A percentile compares a stretch with the other conserved stretches of the same genome.
Conservation (phyloP, 2,888 invertebrate species). For the Scaptodrosophila latifasciaeformis region DNA sequence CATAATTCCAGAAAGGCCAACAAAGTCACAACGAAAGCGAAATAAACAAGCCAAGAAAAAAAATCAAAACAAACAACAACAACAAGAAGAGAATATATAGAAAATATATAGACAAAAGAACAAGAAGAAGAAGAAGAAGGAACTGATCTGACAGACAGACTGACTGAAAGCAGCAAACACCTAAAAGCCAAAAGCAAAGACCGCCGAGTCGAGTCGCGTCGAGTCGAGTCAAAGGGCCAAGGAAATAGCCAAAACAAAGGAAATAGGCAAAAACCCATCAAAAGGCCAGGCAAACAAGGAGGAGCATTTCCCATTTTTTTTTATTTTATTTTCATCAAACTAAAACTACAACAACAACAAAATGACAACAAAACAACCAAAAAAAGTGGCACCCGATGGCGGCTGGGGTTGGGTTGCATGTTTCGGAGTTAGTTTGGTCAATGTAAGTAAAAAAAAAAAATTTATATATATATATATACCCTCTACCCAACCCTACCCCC, state of each 20-base stretch:
- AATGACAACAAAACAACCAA: constrained; percentile 74
- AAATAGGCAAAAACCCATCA: too few species aligned
- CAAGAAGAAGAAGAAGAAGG: too few species aligned
- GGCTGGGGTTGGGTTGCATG: constrained; percentile 94
- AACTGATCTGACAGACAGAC: too few species aligned
- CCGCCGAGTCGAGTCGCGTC: too few species aligned
- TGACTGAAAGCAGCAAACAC: too few species aligned
- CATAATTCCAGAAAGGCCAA: background rate
- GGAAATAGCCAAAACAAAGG: too few species aligned
- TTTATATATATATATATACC: background rate
- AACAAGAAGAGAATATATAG: background rate
- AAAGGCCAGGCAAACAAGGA: too few species aligned
- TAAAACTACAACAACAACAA: constrained; percentile 5
- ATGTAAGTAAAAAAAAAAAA: constrained; percentile 80
- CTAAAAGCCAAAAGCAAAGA: too few species aligned
- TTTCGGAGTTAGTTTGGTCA: constrained; percentile 87
- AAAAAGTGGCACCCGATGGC: constrained; percentile 88
- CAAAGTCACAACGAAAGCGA: background rate
- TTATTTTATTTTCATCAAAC: constrained; percentile 7
- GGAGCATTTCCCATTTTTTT: too few species aligned
- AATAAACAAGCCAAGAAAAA: background rate
- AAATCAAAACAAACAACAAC: background rate
- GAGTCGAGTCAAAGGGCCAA: too few species aligned
- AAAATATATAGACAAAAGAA: too few species aligned
- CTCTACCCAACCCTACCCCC: background rate